Conservation (phyloP, 2,797 vertebrate species). For the Sebastes taczanowskii region DNA sequence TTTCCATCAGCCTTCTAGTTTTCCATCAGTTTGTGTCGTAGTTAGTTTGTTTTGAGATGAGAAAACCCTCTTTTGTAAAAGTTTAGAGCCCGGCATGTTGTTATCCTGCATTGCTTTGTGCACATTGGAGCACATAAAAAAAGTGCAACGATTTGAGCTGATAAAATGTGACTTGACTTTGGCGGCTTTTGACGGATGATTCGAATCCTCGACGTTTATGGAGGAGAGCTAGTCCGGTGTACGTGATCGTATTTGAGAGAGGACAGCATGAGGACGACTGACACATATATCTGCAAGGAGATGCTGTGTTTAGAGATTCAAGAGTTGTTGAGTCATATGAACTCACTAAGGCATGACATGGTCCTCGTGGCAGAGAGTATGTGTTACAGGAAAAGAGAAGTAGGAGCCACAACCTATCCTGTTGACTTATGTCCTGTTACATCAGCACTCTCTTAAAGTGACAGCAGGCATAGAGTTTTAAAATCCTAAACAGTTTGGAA, state of each 20-base stretch:
- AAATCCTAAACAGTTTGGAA: neutral
- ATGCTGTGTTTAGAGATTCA: neutral
- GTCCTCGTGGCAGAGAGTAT: neutral
- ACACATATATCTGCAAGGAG: neutral
- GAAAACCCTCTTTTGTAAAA: neutral
- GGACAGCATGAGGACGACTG: neutral
- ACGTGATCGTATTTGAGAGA: neutral
- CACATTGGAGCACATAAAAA: neutral
- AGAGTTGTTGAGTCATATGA: neutral
- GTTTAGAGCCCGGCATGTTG: neutral
- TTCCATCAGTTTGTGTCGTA: too few species aligned
- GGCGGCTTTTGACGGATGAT: neutral
- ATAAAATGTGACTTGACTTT: neutral
- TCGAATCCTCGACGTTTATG: fast-evolving
- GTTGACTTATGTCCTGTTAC: conserved; percentile 1
- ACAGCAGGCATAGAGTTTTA: neutral
- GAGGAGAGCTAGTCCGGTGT: neutral
- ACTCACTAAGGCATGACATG: neutral
- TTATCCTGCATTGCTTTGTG: neutral
- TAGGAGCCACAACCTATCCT: neutral
- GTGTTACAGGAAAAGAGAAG: conserved; percentile 38
- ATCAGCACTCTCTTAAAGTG: neutral
- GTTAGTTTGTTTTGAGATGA: too few species aligned
- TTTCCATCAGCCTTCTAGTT: too few species aligned
- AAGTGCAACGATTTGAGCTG: neutral